Base-by-base conservation (phyloP, 2,113 vertebrate species). In the Lasiurus cinereus region DNA sequence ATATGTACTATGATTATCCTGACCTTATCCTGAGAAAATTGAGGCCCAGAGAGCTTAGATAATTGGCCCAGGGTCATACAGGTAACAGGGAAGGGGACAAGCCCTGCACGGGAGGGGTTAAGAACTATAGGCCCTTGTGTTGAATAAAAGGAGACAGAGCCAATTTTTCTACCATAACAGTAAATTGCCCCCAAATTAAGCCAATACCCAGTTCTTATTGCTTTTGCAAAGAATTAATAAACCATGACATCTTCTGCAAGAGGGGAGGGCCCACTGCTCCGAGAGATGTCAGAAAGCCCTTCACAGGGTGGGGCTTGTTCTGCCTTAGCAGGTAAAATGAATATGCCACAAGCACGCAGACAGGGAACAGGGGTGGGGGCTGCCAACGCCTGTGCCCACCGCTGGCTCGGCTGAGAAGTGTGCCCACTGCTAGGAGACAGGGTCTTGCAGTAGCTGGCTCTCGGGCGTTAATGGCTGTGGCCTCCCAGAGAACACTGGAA, bases 171-270 rank as follows among this genome's bases (percentile, higher is more conserved):
- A 54, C 93, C 94, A 95, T 95, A 95, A 96, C 69, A 97, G 98
- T 97, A 98, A 98, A 98, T 97, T 97, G 98, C 90, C 80, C 97
- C 97, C 96, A 98, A 97, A 96, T 98, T 92, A 98, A 96, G 97
- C 98, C 96, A 98, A 98, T 98, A 94, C 95, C 95, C 97, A 97
- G 97, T 96, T 96, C 94, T 97, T 98, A 97, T 96, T 98, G 93
- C 91, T 98, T 97, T 96, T 96, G 91, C 95, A 96, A 97, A 97
- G 98, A 98, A 98, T 98, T 98, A 98, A 98, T 98, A 98, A 98
- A 93, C 95, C 97, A 96, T 98, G 97, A 97, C 98, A 98, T 98
- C 93, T 97, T 97, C 97, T 33, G 36, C 97, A 97, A 96, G 90
- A 95, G 94, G 91, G 96, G 80, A 89, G 97, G 96, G 94, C 96